A percentile compares a stretch with the other conserved stretches of the same genome.
phyloP scores from a whole-genome alignment of 1,140 invertebrate genomes.

The Temnothorax nylanderi region DNA sequence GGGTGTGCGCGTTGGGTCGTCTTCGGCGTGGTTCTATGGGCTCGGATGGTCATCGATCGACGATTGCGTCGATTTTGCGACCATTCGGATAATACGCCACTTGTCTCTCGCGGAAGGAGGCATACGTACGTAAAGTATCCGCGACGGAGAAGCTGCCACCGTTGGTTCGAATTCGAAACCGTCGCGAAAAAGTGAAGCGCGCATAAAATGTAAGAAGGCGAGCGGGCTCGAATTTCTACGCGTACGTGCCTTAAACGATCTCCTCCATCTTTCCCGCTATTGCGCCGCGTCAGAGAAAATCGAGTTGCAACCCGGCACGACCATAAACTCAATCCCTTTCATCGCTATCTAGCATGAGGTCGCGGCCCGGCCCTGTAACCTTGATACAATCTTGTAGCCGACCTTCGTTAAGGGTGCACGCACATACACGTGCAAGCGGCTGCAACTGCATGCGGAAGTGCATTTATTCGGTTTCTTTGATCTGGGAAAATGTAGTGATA shows the following conservation, averaged over 20 bases:
- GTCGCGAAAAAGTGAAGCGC: neutral
- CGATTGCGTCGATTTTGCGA: conserved; percentile 2
- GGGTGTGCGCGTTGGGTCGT: conserved; percentile 26
- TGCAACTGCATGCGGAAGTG: conserved; percentile 20
- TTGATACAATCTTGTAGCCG: conserved; percentile 61
- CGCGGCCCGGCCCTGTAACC: conserved; percentile 19
- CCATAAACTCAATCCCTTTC: conserved; percentile 54
- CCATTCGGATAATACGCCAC: neutral
- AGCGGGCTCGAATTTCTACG: conserved; percentile 24
- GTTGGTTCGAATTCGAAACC: neutral
- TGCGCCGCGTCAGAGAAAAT: conserved; percentile 17
- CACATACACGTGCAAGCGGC: conserved; percentile 47
- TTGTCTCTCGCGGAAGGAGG: neutral
- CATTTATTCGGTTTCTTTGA: conserved; percentile 47
- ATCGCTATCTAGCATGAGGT: conserved; percentile 31
- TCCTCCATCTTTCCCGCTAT: conserved; percentile 39
- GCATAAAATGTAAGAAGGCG: neutral
- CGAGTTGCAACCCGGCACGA: conserved; percentile 25
- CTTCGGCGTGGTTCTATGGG: neutral
- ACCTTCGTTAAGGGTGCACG: neutral
- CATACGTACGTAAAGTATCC: neutral
- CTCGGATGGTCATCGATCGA: conserved; percentile 33
- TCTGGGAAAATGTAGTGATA: conserved; percentile 4
- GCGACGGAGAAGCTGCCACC: neutral
- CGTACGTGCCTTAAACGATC: conserved; percentile 42